Evolutionary conservation across 2,888 invertebrate species (phyloP), one percentile per base, ranked within the genome.

Genomic region (Notocelia uddmanniana): DNA sequence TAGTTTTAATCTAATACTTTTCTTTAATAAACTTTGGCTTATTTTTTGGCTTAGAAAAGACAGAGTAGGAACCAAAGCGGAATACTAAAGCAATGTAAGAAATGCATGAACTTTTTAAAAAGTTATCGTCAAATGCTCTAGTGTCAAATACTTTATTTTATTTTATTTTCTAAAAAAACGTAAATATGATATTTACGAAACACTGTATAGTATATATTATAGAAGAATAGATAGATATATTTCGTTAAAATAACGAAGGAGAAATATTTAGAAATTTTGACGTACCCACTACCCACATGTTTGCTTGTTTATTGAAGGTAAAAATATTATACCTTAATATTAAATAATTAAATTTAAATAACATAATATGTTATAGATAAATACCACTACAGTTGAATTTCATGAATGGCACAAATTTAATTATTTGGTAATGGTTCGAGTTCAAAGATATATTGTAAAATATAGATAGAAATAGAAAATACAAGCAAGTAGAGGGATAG

Each of bases 1-100:
- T 76, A 77, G 74, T 70, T 73, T 76, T 76, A 74, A 70, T 68
- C 76, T 79, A 79, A 79, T 73, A 75, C 62, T 59, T 80, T 81
- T 81, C n/a, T 85, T 59, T 84, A 79, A 81, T 82, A 83, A 85
- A 88, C 89, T 92, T 92, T 92, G 92, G 91, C 92, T 89, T 88
- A 83, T 78, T 86, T 83, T 92, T 92, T 92, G 92, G 91, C 92
- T 86, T 89, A 85, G 83, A 84, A 79, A 80, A 85, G 82, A 83
- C 81, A 84, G 80, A 78, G 80, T 80, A 83, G 78, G 74, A 81
- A 79, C 75, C 18, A 77, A 78, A 78, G 74, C 76, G 68, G 13
- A 67, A 64, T 68, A 69, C 72, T 52, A 73, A 74, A 74, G 74
- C 76, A 66, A 73, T 57, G 73, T 66, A 73, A 68, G 70, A 73